phyloP scores from a whole-genome alignment of 2,797 vertebrate species.

The Poeciliopsis paucimaculata region DNA sequence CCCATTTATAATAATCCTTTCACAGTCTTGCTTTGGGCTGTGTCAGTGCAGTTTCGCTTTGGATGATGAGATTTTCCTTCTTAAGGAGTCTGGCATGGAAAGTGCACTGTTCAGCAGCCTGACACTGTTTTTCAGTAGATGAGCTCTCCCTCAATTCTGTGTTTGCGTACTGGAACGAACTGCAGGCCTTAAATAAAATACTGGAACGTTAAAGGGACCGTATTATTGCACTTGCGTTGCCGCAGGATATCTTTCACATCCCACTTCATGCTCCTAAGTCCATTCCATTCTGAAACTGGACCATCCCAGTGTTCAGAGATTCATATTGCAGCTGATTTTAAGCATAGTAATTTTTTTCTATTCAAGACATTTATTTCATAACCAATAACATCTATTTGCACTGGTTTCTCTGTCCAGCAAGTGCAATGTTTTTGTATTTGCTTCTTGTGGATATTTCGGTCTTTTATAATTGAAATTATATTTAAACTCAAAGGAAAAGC shows the following conservation, averaged over 20 bases:
- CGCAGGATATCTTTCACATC: slow-evolving; percentile 50
- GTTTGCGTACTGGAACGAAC: slow-evolving; percentile 54
- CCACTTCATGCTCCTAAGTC: slow-evolving; percentile 56
- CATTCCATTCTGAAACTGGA: slow-evolving; percentile 67
- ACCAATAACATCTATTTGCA: background rate
- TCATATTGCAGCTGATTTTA: slow-evolving; percentile 61
- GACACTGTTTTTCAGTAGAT: slow-evolving; percentile 62
- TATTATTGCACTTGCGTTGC: slow-evolving; percentile 63
- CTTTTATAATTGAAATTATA: background rate
- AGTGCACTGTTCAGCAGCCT: slow-evolving; percentile 78
- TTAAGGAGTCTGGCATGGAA: slow-evolving; percentile 69
- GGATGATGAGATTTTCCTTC: slow-evolving; percentile 73
- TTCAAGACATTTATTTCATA: slow-evolving; percentile 35
- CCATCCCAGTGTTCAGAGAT: slow-evolving; percentile 67
- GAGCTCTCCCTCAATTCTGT: slow-evolving; percentile 55
- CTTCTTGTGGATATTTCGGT: background rate
- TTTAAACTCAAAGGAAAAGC: background rate
- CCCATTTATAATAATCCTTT: slow-evolving; percentile 54
- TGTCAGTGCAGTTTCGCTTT: slow-evolving; percentile 55
- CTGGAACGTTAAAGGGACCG: slow-evolving; percentile 55
- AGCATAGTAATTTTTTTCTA: slow-evolving; percentile 47
- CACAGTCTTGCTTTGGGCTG: slow-evolving; percentile 56
- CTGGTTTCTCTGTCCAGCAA: background rate
- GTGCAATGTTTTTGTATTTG: background rate
- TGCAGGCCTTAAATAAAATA: slow-evolving; percentile 63